Percentiles rank a stretch among this genome's conserved stretches.
Conservation (phyloP, 2,113 vertebrate species). For the Xiphorhynchus elegans region DNA sequence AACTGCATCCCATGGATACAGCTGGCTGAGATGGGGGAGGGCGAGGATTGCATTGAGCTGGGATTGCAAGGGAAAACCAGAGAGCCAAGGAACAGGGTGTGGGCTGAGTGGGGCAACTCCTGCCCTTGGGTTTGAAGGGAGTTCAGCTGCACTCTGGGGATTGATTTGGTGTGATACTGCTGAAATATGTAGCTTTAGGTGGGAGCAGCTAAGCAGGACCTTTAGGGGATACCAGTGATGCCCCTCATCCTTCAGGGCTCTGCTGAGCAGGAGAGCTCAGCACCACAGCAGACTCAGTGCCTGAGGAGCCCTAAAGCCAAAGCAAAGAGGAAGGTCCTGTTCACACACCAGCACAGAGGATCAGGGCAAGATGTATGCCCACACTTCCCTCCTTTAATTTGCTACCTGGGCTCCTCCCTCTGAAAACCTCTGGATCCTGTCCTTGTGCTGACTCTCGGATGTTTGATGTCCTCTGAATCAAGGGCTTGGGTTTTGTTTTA, state of each 20-base stretch:
- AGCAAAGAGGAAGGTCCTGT: not conserved
- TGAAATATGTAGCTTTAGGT: not conserved
- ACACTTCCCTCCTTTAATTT: not conserved
- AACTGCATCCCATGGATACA: not conserved
- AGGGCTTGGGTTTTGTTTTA: not conserved
- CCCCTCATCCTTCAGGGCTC: not conserved
- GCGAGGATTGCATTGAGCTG: not conserved
- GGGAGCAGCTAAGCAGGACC: not conserved
- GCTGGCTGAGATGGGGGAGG: not conserved
- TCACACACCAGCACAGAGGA: not conserved
- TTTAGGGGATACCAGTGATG: not conserved
- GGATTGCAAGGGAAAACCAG: not conserved
- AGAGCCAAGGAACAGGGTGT: not conserved
- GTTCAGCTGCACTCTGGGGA: not conserved
- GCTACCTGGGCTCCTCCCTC: not conserved
- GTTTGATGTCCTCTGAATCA: not conserved
- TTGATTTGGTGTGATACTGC: not conserved
- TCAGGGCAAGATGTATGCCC: not conserved
- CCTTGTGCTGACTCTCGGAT: not conserved
- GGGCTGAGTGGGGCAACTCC: not conserved
- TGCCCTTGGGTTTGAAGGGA: not conserved
- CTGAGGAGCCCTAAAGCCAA: not conserved
- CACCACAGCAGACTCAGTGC: fast-evolving
- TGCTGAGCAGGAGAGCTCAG: fast-evolving
- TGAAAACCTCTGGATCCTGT: not conserved